Evolutionary conservation across 2,113 vertebrate genomes (phyloP).

Genomic region (Erythrocercus mccallii): DNA sequence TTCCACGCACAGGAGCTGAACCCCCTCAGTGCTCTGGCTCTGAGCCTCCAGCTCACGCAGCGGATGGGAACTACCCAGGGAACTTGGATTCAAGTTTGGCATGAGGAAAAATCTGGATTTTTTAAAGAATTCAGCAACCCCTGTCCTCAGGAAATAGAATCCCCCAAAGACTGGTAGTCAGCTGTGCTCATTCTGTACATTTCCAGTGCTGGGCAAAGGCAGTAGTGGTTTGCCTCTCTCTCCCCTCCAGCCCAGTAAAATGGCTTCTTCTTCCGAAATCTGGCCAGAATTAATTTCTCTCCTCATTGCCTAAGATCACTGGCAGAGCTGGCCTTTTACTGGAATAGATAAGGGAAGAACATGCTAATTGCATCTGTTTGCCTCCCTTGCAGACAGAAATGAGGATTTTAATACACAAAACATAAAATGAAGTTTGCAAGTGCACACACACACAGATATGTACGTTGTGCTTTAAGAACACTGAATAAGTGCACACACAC

Average conservation of each 20-base stretch:
- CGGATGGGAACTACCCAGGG: neutral
- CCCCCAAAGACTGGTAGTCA: neutral
- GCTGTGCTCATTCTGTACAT: neutral
- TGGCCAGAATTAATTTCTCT: neutral
- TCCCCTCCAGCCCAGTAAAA: neutral
- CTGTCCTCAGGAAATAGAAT: neutral
- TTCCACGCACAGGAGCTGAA: neutral
- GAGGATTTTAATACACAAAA: neutral
- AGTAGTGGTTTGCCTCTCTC: neutral
- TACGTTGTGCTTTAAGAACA: neutral
- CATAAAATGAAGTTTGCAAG: neutral
- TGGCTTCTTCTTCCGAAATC: neutral
- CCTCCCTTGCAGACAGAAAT: neutral
- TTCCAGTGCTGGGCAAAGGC: neutral
- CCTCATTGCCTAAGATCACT: neutral
- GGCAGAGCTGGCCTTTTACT: neutral
- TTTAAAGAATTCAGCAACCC: neutral
- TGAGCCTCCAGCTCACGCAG: neutral
- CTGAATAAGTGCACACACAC: neutral
- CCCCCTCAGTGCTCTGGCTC: neutral
- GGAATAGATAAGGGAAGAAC: neutral
- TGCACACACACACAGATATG: accelerated
- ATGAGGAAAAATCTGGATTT: neutral
- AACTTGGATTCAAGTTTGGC: neutral
- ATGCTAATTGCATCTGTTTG: neutral